Base-by-base conservation (phyloP, 1,140 invertebrate species). In the Manduca sexta region DNA sequence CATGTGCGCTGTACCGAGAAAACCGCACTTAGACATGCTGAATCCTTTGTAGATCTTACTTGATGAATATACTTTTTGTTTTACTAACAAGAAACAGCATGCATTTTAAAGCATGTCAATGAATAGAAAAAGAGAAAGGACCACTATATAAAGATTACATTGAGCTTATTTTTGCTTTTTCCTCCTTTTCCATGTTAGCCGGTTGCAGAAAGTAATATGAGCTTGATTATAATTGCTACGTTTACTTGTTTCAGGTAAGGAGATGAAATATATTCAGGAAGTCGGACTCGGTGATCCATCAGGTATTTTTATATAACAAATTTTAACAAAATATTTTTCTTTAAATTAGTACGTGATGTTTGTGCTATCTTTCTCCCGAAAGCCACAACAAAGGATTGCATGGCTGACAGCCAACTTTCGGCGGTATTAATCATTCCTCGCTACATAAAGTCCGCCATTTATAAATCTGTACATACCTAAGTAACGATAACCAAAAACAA, bases 1-100 rank as follows among this genome's bases (percentile, higher is more conserved):
- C 59, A 56, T 67, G 59, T 64, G 64, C 64, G 70, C 66, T 76
- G 57, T 80, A 71, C 68, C 59, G 66, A 73, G 69, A 76, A 78
- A 75, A 59, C 58, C 55, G 66, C 49, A 53, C 53, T 65, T 62
- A 58, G 55, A 67, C 56, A 40, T 62, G 45, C 50, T 57, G 55
- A 56, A 60, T 64, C 62, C 53, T 66, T 67, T 68, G 59, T 58
- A 69, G 59, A 73, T 69, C 54, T 56, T 62, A 60, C 59, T 54
- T 47, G 60, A 68, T 69, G 65, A 66, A 60, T 60, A 46, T 58
- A 33, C 49, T 59, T 56, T 56, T 58, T 52, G 41, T 56, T 56
- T 60, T 62, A 44, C 48, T 39, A 42, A 50, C 38, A 52, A 37
- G 40, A 48, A 51, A 52, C 45, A 40, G 48, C 49, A 51, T 41